Conservation (phyloP, 2,113 vertebrate species). For the Acanthisitta chloris region DNA sequence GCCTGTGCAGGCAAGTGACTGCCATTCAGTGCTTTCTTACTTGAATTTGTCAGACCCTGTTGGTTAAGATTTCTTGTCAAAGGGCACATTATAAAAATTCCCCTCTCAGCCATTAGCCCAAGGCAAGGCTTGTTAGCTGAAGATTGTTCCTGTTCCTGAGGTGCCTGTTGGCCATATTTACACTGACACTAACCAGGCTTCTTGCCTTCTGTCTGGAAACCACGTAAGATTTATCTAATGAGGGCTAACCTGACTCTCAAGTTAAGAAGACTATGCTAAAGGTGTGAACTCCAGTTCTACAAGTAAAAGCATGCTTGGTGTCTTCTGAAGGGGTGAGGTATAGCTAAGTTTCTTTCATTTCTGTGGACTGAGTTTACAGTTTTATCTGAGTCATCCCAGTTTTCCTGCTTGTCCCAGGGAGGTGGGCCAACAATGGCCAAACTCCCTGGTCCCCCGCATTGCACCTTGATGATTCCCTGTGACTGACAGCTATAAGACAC, state of each 20-base stretch:
- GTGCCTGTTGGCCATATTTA: not conserved
- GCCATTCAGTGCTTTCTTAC: not conserved
- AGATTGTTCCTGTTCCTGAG: not conserved
- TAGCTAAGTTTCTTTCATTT: not conserved
- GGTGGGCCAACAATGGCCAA: not conserved
- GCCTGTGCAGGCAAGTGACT: not conserved
- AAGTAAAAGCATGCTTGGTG: not conserved
- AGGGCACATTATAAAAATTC: not conserved
- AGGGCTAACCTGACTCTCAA: not conserved
- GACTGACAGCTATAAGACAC: not conserved
- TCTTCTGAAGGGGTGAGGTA: not conserved
- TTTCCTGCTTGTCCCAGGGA: not conserved
- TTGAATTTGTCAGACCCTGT: not conserved
- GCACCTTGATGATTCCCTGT: not conserved
- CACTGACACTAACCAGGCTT: not conserved
- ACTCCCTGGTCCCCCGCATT: not conserved
- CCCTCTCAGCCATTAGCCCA: not conserved
- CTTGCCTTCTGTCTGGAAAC: not conserved
- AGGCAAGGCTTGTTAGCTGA: not conserved
- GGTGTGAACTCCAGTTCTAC: not conserved
- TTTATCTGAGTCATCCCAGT: not conserved
- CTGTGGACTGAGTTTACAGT: not conserved
- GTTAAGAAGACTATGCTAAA: not conserved
- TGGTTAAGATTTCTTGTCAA: not conserved
- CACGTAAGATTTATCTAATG: not conserved